Percentiles rank a stretch among this genome's conserved stretches.
phyloP scores from a whole-genome alignment of 2,797 vertebrate species.

The Mormyrops boulengeri region DNA sequence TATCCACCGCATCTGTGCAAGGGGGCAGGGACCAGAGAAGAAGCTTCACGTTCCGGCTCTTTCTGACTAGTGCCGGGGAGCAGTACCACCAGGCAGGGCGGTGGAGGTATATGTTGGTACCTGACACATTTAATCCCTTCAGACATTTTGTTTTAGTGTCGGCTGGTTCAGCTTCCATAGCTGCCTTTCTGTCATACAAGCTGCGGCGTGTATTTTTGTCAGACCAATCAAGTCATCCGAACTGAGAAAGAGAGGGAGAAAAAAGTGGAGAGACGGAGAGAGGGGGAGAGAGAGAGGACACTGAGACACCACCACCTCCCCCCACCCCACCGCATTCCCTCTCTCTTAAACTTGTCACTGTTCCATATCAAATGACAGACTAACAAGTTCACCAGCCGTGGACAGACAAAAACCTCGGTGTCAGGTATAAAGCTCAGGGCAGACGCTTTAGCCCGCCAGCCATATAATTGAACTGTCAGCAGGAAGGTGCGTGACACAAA shows the following conservation, averaged over 20 bases:
- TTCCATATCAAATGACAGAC: not conserved
- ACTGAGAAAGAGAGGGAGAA: not conserved
- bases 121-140: slow-evolving; percentile 6
- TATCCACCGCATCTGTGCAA: not conserved
- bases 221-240: not conserved
- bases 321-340: not conserved
- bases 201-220: not conserved
- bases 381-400: slow-evolving; percentile 7
- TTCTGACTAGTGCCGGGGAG: not conserved
- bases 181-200: not conserved
- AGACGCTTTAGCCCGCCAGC: not conserved
- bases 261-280: not conserved
- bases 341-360: slow-evolving; percentile 13
- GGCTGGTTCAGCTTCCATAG: not conserved
- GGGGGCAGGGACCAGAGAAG: not conserved
- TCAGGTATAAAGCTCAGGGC: not conserved
- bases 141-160: not conserved
- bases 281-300: not conserved
- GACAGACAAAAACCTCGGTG: slow-evolving; percentile 2
- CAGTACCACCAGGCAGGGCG: not conserved
- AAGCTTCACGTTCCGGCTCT: not conserved
- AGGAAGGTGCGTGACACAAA: not conserved
- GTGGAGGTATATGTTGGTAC: not conserved
- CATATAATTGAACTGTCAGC: slow-evolving; percentile 16
- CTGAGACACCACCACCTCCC: not conserved